Conservation (phyloP, 2,113 vertebrate species). For the Hiodon tergisus region DNA sequence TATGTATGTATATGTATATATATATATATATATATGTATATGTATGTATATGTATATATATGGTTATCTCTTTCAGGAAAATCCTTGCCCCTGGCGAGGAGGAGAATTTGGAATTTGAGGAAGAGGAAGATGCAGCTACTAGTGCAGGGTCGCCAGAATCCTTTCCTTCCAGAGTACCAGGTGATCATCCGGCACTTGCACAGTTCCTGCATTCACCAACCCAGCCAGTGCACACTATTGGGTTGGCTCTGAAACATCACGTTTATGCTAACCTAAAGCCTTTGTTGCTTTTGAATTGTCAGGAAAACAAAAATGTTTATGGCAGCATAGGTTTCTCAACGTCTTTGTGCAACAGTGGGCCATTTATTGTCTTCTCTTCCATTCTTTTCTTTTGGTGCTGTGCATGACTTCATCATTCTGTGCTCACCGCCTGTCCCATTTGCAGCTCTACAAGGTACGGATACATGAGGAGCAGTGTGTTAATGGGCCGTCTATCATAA, state of each 20-base stretch:
- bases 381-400: slow-evolving; percentile 42
- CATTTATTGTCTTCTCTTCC: slow-evolving; percentile 18
- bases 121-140: slow-evolving; percentile 82
- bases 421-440: slow-evolving; percentile 46
- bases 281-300: neutral
- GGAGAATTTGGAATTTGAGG: slow-evolving; percentile 91
- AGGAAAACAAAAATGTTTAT: neutral
- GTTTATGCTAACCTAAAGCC: neutral
- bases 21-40: too few relatives aligned
- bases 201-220: neutral
- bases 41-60: neutral
- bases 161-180: slow-evolving; percentile 78
- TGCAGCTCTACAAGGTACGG: slow-evolving; percentile 68
- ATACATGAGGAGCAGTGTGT: slow-evolving; percentile 10
- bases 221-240: neutral
- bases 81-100: slow-evolving; percentile 96
- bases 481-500: neutral
- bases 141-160: slow-evolving; percentile 77
- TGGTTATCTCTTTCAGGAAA: slow-evolving; percentile 62
- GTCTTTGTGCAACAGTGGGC: neutral
- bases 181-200: slow-evolving; percentile 47
- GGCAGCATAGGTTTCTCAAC: neutral
- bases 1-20: too few relatives aligned
- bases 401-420: slow-evolving; percentile 68
- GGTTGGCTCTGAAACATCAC: neutral